phyloP scores from a whole-genome alignment of 2,888 invertebrate genomes.

The Gibbula magus region DNA sequence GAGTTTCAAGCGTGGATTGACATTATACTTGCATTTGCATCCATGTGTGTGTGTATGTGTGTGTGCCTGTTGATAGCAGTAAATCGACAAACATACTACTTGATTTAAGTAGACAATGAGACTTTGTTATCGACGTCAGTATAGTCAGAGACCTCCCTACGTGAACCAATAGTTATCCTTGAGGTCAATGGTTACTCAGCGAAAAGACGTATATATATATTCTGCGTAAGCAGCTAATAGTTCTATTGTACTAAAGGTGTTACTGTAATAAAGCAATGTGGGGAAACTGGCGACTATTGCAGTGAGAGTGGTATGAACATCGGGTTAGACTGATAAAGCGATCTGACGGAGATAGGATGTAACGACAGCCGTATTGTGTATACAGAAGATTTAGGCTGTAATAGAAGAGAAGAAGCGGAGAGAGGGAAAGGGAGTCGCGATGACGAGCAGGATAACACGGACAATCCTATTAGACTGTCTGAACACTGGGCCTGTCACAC shows the following conservation, averaged over 20 bases:
- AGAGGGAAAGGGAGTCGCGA: not conserved
- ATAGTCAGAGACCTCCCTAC: too few relatives aligned
- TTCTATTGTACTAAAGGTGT: not conserved
- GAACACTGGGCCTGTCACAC: not conserved
- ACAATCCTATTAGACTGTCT: slow-evolving; percentile 17
- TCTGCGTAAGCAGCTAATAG: not conserved
- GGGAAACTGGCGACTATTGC: not conserved
- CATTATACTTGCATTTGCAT: too few relatives aligned
- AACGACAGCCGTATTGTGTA: not conserved
- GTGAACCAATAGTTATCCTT: too few relatives aligned
- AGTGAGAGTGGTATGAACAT: not conserved
- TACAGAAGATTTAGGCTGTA: slow-evolving; percentile 11
- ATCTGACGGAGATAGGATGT: not conserved
- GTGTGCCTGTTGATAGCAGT: too few relatives aligned
- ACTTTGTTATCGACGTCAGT: too few relatives aligned
- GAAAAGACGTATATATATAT: too few relatives aligned
- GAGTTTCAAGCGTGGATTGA: too few relatives aligned
- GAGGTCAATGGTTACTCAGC: too few relatives aligned
- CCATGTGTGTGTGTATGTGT: too few relatives aligned
- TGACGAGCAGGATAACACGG: slow-evolving; percentile 6
- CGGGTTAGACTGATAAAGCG: not conserved
- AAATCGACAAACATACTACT: too few relatives aligned
- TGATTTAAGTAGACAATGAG: too few relatives aligned
- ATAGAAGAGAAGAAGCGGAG: not conserved
- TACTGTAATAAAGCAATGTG: slow-evolving; percentile 12